phyloP scores from a whole-genome alignment of 2,797 vertebrate species.

The Paramormyrops hopkinsi region DNA sequence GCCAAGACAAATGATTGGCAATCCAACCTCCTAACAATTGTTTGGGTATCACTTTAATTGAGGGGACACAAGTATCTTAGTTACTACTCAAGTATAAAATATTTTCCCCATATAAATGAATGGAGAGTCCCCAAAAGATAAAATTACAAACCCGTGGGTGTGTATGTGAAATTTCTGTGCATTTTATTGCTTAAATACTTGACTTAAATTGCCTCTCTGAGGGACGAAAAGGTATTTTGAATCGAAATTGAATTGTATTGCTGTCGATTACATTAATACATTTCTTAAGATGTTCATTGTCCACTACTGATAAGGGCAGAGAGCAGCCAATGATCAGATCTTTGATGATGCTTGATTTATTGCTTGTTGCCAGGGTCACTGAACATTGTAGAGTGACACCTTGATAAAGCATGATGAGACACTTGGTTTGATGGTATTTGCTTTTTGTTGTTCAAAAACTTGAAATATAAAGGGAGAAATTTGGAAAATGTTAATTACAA shows the following conservation, averaged over 20 bases:
- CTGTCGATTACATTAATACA: background rate
- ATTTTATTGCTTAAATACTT: background rate
- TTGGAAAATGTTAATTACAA: background rate
- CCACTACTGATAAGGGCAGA: background rate
- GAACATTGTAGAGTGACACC: background rate
- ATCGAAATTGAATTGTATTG: background rate
- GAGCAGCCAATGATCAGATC: background rate
- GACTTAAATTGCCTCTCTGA: background rate
- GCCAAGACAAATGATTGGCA: background rate
- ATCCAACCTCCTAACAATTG: background rate
- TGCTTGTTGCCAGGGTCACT: background rate
- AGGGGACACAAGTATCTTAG: background rate
- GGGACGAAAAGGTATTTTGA: background rate
- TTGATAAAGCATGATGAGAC: background rate
- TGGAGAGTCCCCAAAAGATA: background rate
- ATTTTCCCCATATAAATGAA: background rate
- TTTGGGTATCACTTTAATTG: background rate
- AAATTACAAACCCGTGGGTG: background rate
- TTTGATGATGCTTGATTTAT: background rate
- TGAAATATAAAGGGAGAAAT: background rate
- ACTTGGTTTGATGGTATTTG: background rate
- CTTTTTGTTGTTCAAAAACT: background rate
- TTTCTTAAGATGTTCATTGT: background rate
- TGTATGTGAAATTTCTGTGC: background rate
- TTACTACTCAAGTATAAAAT: background rate